phyloP scores from a whole-genome alignment of 1,140 invertebrate species.

The Pseudachorutes palmiensis region DNA sequence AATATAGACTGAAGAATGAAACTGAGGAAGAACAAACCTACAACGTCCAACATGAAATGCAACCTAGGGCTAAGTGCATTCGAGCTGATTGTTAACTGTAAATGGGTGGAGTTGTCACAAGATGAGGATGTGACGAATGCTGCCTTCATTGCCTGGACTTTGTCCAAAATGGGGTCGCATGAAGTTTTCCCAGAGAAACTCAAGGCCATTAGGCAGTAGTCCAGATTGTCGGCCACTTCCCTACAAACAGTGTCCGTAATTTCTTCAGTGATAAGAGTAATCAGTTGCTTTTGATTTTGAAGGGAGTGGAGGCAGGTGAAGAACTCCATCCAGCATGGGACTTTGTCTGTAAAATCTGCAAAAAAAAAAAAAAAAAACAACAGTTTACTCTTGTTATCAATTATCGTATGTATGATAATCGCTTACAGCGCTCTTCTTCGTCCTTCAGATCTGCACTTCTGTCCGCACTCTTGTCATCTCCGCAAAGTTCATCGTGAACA shows the following conservation, averaged over 20 bases:
- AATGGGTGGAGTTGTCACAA: neutral
- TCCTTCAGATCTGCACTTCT: too few species aligned
- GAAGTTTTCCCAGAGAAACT: neutral
- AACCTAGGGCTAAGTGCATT: too few species aligned
- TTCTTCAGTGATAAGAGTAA: constrained; percentile 1
- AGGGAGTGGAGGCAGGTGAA: neutral
- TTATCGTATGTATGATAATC: too few species aligned
- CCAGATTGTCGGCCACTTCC: neutral
- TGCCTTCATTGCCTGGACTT: neutral
- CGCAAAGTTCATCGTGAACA: neutral
- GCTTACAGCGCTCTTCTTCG: too few species aligned
- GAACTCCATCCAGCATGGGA: constrained; percentile 7
- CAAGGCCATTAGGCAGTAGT: neutral
- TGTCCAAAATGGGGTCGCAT: neutral
- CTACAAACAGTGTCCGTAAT: neutral
- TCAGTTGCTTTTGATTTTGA: neutral
- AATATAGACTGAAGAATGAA: too few species aligned
- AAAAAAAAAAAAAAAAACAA: neutral
- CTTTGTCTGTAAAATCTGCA: constrained; percentile 7
- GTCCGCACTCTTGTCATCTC: neutral
- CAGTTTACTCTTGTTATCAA: neutral
- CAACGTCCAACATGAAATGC: too few species aligned
- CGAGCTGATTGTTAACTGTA: too few species aligned
- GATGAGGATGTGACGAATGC: neutral
- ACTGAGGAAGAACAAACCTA: too few species aligned